Percentiles rank a stretch among this genome's conserved stretches.
Conservation (phyloP, 2,797 vertebrate genomes). For the Platyrinchus mystaceus region DNA sequence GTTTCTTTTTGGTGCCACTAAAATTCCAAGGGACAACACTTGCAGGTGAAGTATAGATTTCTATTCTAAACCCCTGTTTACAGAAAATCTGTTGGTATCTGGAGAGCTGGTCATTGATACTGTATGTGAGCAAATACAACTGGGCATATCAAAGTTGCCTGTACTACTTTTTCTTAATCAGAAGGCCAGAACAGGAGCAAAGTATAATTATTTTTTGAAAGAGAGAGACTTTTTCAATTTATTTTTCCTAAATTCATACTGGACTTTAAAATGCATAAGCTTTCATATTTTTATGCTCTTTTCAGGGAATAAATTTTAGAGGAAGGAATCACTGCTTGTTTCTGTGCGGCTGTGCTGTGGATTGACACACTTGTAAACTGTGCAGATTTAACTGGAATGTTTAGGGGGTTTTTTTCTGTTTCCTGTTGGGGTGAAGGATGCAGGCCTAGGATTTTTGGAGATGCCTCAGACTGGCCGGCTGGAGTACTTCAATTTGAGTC, state of each 20-base stretch:
- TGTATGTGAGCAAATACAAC: neutral
- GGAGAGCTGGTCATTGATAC: neutral
- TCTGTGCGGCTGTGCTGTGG: neutral
- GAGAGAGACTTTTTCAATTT: no score
- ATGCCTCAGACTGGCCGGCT: neutral
- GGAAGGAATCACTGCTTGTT: neutral
- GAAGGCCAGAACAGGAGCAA: neutral
- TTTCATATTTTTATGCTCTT: neutral
- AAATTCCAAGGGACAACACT: neutral
- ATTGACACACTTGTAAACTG: neutral
- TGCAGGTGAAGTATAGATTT: neutral
- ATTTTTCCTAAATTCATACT: neutral
- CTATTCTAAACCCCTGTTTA: neutral
- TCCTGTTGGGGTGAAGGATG: neutral
- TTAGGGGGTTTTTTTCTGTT: neutral
- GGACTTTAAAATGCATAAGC: neutral
- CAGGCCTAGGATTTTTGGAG: neutral
- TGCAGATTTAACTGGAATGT: neutral
- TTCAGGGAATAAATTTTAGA: neutral
- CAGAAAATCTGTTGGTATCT: neutral
- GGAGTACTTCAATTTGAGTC: neutral
- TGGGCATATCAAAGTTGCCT: neutral
- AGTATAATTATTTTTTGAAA: neutral
- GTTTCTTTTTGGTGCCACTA: neutral
- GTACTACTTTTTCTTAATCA: neutral